These are phyloP conservation scores for Cinclus mexicanus DNA, from an alignment of 2,113 vertebrate genomes.

Conservation along the genomic window DNA sequence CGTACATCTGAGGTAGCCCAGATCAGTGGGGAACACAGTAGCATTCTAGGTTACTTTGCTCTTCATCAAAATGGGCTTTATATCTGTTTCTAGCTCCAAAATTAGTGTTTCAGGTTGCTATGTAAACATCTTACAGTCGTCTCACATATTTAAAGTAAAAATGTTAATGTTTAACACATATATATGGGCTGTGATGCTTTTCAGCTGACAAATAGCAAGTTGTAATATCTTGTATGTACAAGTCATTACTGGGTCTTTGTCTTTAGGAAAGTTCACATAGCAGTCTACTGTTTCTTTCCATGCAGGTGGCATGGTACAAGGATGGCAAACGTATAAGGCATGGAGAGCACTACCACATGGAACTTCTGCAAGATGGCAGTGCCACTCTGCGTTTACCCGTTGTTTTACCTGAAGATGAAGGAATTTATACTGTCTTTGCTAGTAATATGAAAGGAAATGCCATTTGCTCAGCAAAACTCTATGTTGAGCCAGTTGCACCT, in stretches of 20 bases:
- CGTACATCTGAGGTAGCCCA: not conserved
- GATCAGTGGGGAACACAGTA: not conserved
- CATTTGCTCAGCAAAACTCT: conserved; percentile 95
- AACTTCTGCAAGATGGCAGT: conserved; percentile 89
- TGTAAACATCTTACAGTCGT: not conserved
- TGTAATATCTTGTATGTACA: not conserved
- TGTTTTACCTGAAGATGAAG: conserved; percentile 93
- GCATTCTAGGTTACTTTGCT: not conserved
- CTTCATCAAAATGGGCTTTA: not conserved
- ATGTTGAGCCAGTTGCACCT: conserved; percentile 86
- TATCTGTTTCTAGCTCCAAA: not conserved
- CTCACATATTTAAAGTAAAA: not conserved
- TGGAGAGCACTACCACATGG: conserved; percentile 87
- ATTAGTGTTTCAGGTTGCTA: not conserved
- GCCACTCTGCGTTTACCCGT: conserved; percentile 89
- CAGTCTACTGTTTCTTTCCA: not conserved
- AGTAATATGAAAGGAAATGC: conserved; percentile 92
- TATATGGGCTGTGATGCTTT: not conserved
- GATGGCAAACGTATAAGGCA: conserved; percentile 91
- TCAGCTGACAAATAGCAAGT: not conserved
- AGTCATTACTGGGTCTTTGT: not conserved
- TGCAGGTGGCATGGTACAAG: conserved; percentile 96
- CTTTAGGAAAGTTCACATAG: not conserved
- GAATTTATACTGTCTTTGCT: conserved; percentile 93
- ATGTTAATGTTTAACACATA: not conserved